Evolutionary conservation across 2,888 invertebrate species (phyloP).

Genomic region (Callyntrura sp.): DNA sequence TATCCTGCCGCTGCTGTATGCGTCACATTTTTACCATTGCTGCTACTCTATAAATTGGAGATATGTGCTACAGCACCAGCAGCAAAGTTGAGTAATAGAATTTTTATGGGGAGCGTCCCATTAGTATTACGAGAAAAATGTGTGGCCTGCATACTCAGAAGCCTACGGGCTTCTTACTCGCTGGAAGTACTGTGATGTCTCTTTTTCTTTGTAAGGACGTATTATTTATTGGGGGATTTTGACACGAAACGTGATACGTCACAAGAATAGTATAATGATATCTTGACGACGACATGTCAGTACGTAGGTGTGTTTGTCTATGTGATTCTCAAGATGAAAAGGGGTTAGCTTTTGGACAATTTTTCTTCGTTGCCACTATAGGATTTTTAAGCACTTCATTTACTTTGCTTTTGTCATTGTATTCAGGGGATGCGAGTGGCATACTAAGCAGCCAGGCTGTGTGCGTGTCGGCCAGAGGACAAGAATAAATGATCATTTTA

Average conservation of each 20-base stretch:
- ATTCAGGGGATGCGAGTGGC: background rate
- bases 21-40: slow-evolving; percentile 23
- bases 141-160: slow-evolving; percentile 12
- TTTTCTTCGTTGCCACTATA: too few relatives aligned
- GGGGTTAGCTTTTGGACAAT: too few relatives aligned
- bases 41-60: background rate
- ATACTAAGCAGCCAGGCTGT: slow-evolving; percentile 14
- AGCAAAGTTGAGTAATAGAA: slow-evolving; percentile 39
- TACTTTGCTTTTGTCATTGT: background rate
- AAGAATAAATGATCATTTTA: slow-evolving; percentile 9
- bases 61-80: background rate
- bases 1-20: slow-evolving; percentile 20
- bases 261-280: too few relatives aligned
- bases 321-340: too few relatives aligned
- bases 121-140: background rate
- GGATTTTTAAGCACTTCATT: too few relatives aligned
- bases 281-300: too few relatives aligned
- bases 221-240: too few relatives aligned
- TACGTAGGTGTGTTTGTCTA: too few relatives aligned
- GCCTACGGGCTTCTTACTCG: too few relatives aligned
- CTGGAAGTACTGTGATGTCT: too few relatives aligned
- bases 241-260: too few relatives aligned
- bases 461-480: background rate
- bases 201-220: too few relatives aligned
- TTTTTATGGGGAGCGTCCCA: background rate